Conservation (phyloP, 2,797 vertebrate genomes). For the Loris lydekkerianus region DNA sequence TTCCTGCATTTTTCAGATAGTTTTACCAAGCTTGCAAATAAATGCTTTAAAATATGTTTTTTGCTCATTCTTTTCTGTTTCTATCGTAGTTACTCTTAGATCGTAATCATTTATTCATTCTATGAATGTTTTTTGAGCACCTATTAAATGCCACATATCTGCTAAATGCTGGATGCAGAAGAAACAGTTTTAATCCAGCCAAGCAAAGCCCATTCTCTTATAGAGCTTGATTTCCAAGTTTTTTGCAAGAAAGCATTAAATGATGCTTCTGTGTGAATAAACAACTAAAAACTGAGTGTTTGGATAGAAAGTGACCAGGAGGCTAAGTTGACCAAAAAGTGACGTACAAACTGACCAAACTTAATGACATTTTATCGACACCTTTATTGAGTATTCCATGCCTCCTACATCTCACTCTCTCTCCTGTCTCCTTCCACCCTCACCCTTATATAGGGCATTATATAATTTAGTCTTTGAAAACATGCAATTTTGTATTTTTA, state of each 20-base stretch:
- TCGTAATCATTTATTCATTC: not conserved
- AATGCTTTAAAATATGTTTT: not conserved
- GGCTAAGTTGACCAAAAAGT: not conserved
- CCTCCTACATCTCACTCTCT: not conserved
- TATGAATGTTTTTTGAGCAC: not conserved
- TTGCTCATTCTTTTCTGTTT: not conserved
- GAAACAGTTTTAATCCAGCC: not conserved
- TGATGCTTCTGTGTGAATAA: not conserved
- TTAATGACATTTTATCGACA: not conserved
- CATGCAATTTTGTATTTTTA: not conserved
- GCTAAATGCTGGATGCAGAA: not conserved
- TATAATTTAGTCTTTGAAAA: not conserved
- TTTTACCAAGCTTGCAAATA: not conserved
- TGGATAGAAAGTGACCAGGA: not conserved
- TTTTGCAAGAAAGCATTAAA: not conserved
- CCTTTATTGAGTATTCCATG: not conserved
- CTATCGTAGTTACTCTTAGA: not conserved
- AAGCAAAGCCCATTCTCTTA: rapidly evolving
- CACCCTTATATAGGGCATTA: not conserved
- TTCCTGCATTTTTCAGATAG: not conserved
- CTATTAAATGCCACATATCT: not conserved
- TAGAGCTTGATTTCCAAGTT: not conserved
- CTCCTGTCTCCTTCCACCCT: not conserved
- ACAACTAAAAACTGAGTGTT: not conserved
- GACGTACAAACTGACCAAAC: not conserved